Base-by-base conservation (phyloP, 2,888 invertebrate species). In the Nomada hirtipes region DNA sequence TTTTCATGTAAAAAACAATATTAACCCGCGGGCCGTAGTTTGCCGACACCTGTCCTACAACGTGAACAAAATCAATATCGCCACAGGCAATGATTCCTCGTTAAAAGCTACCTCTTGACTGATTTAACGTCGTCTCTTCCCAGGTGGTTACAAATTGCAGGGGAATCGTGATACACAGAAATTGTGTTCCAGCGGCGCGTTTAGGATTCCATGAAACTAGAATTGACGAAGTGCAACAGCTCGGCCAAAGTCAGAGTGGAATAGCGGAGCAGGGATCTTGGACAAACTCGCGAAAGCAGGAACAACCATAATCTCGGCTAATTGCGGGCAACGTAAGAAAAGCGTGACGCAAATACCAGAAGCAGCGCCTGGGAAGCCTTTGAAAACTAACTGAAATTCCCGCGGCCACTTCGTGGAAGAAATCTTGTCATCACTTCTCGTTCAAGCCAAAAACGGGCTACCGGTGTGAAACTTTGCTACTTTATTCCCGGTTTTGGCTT, bases 341-440 rank as follows among this genome's bases (percentile, higher is more conserved):
- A 78, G 52, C 60, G 57, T 61, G 57, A 69, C 59, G 63, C 59
- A 65, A 73, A 81, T 74, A 60, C 15, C 59, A 10, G 36, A 55
- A 18, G 9, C 23, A 9, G 60, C 20, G 60, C 13, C 29, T 2
- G 2, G 55, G 10, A 50, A 42, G 53, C 18, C 36, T 73, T 69
- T 50, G 57, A 23, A 57, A 57, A 57, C 26, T 57, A 70, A 29
- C 63, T 63, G 47, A 71, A 76, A 61, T 67, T 60, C 23, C 20
- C 26, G 4, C 13, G 2, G 4, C 53, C 36, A 47, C 20, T 44
- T 18, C 57, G 59, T 42, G 57, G 53, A 67, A 36, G 74, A 57
- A 72, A 53, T 67, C 73, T 47, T 76, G 79, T 79, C 79, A 67
- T 79, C 79, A n/a, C 60, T 76, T 79, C 79, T 76, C 57, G 76